phyloP scores from a whole-genome alignment of 2,888 invertebrate genomes.

The Ormyrus pomaceus region DNA sequence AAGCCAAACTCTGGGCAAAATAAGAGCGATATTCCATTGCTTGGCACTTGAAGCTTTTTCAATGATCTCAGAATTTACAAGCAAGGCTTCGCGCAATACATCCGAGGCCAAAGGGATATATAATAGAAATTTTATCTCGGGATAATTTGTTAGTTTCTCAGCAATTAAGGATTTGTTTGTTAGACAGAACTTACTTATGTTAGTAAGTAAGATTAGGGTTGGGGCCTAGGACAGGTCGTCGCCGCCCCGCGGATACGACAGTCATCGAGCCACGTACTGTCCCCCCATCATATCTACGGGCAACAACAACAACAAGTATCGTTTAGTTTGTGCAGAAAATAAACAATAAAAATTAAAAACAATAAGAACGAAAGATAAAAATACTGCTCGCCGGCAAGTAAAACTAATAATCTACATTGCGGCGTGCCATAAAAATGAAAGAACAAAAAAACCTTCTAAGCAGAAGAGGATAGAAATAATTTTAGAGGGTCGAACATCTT shows the following conservation, averaged over 20 bases:
- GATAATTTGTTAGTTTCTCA: conserved; percentile 69
- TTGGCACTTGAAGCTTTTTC: conserved; percentile 22
- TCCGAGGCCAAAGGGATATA: conserved; percentile 66
- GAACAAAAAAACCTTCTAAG: conserved; percentile 37
- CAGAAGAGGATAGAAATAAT: conserved; percentile 36
- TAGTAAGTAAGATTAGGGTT: conserved; percentile 76
- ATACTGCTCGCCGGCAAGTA: conserved; percentile 44
- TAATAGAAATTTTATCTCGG: conserved; percentile 62
- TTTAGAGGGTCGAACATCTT: conserved; percentile 34
- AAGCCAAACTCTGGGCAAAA: conserved; percentile 50
- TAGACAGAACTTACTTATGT: conserved; percentile 76
- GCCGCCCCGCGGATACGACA: conserved; percentile 80
- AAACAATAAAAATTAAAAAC: conserved; percentile 57
- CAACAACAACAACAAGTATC: conserved; percentile 73
- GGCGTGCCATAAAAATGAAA: conserved; percentile 38
- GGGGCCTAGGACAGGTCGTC: conserved; percentile 77
- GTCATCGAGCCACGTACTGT: conserved; percentile 80
- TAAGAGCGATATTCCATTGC: conserved; percentile 40
- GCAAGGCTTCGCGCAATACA: conserved; percentile 72
- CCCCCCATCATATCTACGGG: conserved; percentile 79
- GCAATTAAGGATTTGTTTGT: conserved; percentile 72
- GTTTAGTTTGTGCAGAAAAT: conserved; percentile 76
- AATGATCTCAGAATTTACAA: conserved; percentile 50
- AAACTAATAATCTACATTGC: conserved; percentile 50
- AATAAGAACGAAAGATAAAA: conserved; percentile 45